Conservation (phyloP, 2,113 vertebrate genomes). For the Gymnobelideus leadbeateri region DNA sequence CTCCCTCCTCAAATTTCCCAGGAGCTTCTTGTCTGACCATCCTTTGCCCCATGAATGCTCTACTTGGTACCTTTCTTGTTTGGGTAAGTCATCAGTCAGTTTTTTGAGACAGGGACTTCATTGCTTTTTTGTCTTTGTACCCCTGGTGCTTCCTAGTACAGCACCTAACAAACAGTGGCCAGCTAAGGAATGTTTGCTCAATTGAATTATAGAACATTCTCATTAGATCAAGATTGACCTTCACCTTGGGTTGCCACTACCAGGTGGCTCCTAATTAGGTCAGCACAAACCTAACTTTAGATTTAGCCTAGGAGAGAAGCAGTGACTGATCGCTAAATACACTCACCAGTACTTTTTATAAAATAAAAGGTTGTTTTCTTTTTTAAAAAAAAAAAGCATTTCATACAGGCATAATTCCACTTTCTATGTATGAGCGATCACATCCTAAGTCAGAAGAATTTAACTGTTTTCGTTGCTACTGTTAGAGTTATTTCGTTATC, state of each 20-base stretch:
- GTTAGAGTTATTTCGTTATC: not conserved
- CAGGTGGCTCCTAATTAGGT: not conserved
- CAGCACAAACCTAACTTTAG: not conserved
- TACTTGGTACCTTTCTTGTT: not conserved
- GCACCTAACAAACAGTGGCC: not conserved
- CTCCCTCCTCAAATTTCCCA: not conserved
- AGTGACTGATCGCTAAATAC: not conserved
- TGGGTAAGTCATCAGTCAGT: not conserved
- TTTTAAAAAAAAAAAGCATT: not conserved
- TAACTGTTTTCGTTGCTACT: not conserved
- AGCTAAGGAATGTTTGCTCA: not conserved
- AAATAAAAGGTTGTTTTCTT: not conserved
- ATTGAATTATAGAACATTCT: not conserved
- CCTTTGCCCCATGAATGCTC: not conserved
- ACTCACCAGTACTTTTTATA: not conserved
- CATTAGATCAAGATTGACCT: not conserved
- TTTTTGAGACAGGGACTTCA: not conserved
- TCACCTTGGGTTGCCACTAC: not conserved
- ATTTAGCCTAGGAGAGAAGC: not conserved
- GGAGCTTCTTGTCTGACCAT: not conserved
- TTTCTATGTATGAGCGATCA: not conserved
- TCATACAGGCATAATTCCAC: not conserved
- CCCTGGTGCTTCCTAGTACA: not conserved
- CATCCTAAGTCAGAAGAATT: not conserved
- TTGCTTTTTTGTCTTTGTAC: not conserved